phyloP scores from a whole-genome alignment of 2,113 vertebrate genomes.

The Ceuthmochares aereus region DNA sequence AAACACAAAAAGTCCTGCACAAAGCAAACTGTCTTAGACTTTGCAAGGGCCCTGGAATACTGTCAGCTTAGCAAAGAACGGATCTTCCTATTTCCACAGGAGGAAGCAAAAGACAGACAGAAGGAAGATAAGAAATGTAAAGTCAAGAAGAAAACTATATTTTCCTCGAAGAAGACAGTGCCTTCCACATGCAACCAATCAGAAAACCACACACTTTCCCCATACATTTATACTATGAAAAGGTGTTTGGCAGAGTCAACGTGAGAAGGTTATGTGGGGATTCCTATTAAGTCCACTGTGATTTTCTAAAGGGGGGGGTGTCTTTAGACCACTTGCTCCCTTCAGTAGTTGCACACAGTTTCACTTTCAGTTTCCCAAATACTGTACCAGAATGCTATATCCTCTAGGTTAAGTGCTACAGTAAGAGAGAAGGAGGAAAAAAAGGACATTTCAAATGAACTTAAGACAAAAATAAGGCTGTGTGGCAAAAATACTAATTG shows the following conservation, averaged over 20 bases:
- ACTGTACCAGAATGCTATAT: not conserved
- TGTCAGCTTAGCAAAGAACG: rapidly evolving
- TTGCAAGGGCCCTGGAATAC: not conserved
- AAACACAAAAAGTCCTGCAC: not conserved
- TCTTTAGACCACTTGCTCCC: not conserved
- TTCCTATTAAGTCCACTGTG: not conserved
- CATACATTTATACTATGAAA: rapidly evolving
- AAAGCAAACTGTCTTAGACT: not conserved
- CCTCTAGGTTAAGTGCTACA: not conserved
- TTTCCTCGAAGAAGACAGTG: not conserved
- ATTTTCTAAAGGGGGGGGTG: too few relatives aligned
- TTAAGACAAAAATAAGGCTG: not conserved
- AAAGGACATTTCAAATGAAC: not conserved
- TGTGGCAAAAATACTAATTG: not conserved
- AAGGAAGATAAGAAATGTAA: not conserved
- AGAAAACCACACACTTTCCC: not conserved
- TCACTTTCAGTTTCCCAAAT: not conserved
- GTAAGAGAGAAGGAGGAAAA: not conserved
- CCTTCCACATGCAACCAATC: not conserved
- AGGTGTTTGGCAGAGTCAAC: not conserved
- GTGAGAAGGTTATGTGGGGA: not conserved
- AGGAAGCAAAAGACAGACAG: not conserved
- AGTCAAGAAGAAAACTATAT: not conserved
- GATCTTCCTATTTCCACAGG: not conserved
- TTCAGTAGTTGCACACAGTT: not conserved